Evolutionary conservation across 2,888 invertebrate species (phyloP).

Genomic region (Latrodectus hesperus): DNA sequence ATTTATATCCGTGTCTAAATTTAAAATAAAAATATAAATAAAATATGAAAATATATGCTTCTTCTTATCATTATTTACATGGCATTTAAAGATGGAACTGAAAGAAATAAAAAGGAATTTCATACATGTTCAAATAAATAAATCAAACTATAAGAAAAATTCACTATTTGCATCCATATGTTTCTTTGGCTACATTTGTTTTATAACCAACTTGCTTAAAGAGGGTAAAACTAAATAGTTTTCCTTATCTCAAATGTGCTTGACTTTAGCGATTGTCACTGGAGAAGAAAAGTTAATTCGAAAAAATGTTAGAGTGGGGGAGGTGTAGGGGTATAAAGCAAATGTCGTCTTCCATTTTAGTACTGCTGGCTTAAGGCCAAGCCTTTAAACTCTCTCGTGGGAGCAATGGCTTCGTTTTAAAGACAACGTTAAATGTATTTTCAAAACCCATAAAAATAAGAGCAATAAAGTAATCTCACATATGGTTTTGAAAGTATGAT

Average conservation of each 20-base stretch:
- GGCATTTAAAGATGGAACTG: no score
- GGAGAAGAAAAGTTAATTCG: constrained; percentile 1
- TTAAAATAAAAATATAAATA: no score
- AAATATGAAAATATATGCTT: no score
- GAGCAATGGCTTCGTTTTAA: constrained; percentile 50
- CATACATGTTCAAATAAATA: no score
- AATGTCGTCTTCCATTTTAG: constrained; percentile 23
- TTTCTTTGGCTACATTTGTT: neutral
- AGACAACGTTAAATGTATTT: constrained; percentile 25
- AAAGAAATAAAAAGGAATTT: no score
- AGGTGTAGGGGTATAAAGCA: constrained; percentile 1
- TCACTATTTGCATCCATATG: no score
- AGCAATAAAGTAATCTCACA: no score
- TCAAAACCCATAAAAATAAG: constrained; percentile 8
- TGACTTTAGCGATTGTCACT: neutral
- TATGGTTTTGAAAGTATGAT: no score
- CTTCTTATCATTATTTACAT: no score
- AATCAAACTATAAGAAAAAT: no score
- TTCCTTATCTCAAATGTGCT: neutral
- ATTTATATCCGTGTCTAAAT: no score
- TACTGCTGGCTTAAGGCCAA: constrained; percentile 49
- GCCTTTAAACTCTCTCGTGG: constrained; percentile 22
- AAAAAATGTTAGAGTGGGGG: neutral
- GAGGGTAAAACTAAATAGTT: neutral
- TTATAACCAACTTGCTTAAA: neutral